Evolutionary conservation across 2,797 vertebrate species (phyloP).

Genomic region (Pseudochaenichthys georgianus): DNA sequence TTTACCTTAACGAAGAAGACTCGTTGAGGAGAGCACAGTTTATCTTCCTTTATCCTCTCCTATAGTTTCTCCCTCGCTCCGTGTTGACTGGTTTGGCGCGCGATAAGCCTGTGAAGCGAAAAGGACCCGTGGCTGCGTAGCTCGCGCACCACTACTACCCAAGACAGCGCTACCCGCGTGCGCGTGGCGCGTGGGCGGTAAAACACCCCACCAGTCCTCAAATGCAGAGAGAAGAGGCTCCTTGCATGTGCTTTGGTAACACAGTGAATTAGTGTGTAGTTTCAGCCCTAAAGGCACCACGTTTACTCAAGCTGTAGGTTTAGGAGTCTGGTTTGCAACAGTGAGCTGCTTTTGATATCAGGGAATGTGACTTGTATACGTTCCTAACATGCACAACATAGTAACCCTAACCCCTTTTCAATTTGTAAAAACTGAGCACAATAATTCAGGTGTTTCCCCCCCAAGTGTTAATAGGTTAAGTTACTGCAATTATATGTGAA

Average conservation of each 20-base stretch:
- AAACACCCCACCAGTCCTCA: conserved; percentile 24
- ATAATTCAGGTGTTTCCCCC: too few relatives aligned
- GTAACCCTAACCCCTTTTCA: too few relatives aligned
- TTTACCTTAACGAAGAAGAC: conserved; percentile 68
- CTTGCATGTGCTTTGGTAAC: not conserved
- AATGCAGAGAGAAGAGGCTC: conserved; percentile 23
- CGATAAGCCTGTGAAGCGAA: conserved; percentile 17
- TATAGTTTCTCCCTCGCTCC: conserved; percentile 3
- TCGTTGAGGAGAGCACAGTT: not conserved
- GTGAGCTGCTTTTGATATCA: not conserved
- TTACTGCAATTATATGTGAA: not conserved
- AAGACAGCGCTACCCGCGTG: conserved; percentile 19
- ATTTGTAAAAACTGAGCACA: too few relatives aligned
- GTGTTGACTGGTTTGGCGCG: conserved; percentile 47
- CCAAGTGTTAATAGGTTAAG: too few relatives aligned
- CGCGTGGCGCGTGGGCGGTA: conserved; percentile 44
- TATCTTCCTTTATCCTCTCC: not conserved
- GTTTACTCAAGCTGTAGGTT: not conserved
- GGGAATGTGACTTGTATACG: not conserved
- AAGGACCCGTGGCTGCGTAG: conserved; percentile 15
- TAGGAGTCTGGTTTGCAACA: not conserved
- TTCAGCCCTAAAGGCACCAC: not conserved
- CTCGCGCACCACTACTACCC: conserved; percentile 43
- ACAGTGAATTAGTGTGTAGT: not conserved
- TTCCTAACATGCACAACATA: not conserved